Evolutionary conservation across 2,797 vertebrate genomes (phyloP), one percentile per base, ranked within the genome.

Genomic region (Tokudaia muenninki): DNA sequence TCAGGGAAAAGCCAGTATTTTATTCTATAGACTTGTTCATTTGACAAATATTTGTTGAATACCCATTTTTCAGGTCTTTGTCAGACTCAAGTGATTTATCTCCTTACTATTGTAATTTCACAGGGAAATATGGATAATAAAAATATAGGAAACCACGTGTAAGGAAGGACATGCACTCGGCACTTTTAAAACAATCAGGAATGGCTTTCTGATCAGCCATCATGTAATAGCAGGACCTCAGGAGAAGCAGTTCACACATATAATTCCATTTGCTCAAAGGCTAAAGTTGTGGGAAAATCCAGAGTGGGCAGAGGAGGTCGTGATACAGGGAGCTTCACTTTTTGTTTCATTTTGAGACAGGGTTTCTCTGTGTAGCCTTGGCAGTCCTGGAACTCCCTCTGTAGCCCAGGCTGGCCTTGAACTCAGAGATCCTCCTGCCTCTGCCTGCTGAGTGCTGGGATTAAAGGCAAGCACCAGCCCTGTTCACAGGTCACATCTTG

Each of bases 1-100:
- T 63, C 10, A 90, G 34, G 75, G 17, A 94, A 52, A 92, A 6
- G 37, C 84, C 41, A 93, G 5, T 92, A 26, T 92, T 93, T 96
- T 81, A n/a, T 82, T 61, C 72, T 95, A 59, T 9, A n/a, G 88
- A 3, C 37, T 90, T 77, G 72, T 67, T 87, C 19, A 87, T 87
- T 89, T 92, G 72, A 34, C 50, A 37, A 50, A 26, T 70, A 52
- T 52, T 90, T 92, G 57, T 55, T 67, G 50, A 59, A 0, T 78
- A n/a, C 14, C 19, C 41, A 41, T 79, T 72, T 93, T 93, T 86
- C 81, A 91, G 50, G 3, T 92, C 44, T 82, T 21, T 94, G 52
- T 34, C n/a, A 82, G 24, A 44, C 4, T 84, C 37, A 22, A 34
- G 86, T 63, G 34, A 31, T 72, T 89, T 78, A 19, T 19, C 24